These are phyloP conservation scores for Polylopha cassiicola DNA, from an alignment of 2,888 invertebrate species.

Conservation along the genomic window DNA sequence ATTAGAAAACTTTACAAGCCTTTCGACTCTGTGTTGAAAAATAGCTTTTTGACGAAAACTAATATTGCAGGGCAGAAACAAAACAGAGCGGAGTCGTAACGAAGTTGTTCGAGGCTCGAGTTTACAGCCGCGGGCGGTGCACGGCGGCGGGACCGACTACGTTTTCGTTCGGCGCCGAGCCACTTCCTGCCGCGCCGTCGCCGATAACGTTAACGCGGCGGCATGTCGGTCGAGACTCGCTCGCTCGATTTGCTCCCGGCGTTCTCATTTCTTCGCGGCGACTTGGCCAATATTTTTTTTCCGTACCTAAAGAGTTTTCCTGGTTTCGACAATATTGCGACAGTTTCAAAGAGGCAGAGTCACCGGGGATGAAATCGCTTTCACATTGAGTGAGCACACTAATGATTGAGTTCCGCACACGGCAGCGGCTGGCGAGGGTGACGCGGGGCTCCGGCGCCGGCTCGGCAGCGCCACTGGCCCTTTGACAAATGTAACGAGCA, in stretches of 20 bases:
- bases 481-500: slow-evolving; percentile 52
- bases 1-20: slow-evolving; percentile 73
- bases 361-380: slow-evolving; percentile 70
- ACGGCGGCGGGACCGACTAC: slow-evolving; percentile 37
- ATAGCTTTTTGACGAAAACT: slow-evolving; percentile 75
- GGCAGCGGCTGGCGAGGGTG: slow-evolving; percentile 38
- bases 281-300: slow-evolving; percentile 64
- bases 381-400: slow-evolving; percentile 74
- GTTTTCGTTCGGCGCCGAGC: slow-evolving; percentile 44
- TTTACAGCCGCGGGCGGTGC: slow-evolving; percentile 62
- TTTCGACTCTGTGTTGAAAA: slow-evolving; percentile 69
- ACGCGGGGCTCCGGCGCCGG: slow-evolving; percentile 28
- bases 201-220: slow-evolving; percentile 56
- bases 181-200: slow-evolving; percentile 6
- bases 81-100: slow-evolving; percentile 69
- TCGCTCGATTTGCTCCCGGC: slow-evolving; percentile 67
- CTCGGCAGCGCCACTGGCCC: slow-evolving; percentile 41
- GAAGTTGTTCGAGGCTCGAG: slow-evolving; percentile 66
- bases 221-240: slow-evolving; percentile 61
- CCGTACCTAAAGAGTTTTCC: slow-evolving; percentile 69
- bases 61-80: slow-evolving; percentile 71
- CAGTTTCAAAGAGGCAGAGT: slow-evolving; percentile 67
- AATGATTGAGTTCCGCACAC: slow-evolving; percentile 73
- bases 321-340: slow-evolving; percentile 74
- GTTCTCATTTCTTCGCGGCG: slow-evolving; percentile 64